Evolutionary conservation across 2,888 invertebrate genomes (phyloP).

Genomic region (Drosophila longiperda): DNA sequence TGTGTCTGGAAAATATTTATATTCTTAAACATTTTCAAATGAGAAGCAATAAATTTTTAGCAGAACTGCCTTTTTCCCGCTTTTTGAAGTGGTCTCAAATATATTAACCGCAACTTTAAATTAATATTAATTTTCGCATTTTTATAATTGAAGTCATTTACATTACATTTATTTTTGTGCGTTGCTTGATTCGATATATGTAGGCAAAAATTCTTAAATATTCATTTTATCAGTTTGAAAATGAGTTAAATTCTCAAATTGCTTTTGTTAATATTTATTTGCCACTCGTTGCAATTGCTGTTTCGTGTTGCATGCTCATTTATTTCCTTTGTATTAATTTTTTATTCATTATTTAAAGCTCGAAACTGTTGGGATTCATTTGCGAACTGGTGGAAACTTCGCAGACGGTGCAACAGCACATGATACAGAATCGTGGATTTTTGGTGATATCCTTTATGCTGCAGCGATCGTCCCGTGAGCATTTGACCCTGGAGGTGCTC

Average conservation of each 20-base stretch:
- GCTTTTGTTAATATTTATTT: not conserved
- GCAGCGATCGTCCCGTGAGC: slow-evolving; percentile 96
- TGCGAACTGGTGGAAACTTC: slow-evolving; percentile 98
- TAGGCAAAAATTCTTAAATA: no score
- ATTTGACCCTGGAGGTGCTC: slow-evolving; percentile 96
- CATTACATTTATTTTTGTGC: not conserved
- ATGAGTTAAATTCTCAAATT: not conserved
- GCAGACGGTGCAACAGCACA: slow-evolving; percentile 99
- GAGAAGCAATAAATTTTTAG: no score
- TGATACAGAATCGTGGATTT: slow-evolving; percentile 99
- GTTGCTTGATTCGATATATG: not conserved
- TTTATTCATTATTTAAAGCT: slow-evolving; percentile 86
- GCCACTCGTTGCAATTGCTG: not conserved
- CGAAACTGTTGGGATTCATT: slow-evolving; percentile 97
- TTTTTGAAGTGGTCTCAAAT: not conserved
- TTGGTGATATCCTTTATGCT: slow-evolving; percentile 98
- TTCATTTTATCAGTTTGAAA: no score
- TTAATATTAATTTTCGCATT: not conserved
- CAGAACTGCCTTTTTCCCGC: no score
- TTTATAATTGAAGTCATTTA: not conserved
- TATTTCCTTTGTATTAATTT: not conserved
- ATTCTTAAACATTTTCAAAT: no score
- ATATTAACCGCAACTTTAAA: not conserved
- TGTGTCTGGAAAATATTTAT: no score
- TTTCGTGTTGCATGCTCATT: not conserved